These are phyloP conservation scores for Embiotoca jacksoni DNA, from an alignment of 2,113 vertebrate species.

Conservation along the genomic window DNA sequence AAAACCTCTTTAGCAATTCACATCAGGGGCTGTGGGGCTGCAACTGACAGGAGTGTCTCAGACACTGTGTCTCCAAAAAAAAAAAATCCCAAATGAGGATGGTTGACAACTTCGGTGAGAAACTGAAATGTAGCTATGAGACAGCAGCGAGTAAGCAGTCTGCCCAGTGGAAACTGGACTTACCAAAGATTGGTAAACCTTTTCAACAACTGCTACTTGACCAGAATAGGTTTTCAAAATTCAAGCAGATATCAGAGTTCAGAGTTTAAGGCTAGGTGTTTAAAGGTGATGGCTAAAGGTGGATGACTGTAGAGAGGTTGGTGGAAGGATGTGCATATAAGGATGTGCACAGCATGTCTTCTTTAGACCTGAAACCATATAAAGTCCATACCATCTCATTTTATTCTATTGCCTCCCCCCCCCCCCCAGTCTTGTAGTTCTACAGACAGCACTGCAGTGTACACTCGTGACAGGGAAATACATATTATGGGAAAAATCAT, in stretches of 20 bases:
- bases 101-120: conserved; percentile 15
- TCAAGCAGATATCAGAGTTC: conserved; percentile 29
- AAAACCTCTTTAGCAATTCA: neutral
- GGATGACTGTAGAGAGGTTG: neutral
- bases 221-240: conserved; percentile 3
- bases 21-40: neutral
- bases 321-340: conserved; percentile 17
- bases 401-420: conserved; percentile 44
- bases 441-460: conserved; percentile 11
- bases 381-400: conserved; percentile 46
- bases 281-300: conserved; percentile 16
- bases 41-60: conserved; percentile 22
- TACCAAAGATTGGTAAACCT: conserved; percentile 7
- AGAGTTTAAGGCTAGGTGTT: conserved; percentile 1
- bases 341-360: conserved; percentile 8
- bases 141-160: conserved; percentile 3
- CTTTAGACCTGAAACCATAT: conserved; percentile 14
- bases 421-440: conserved; percentile 41
- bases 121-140: conserved; percentile 1
- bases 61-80: neutral
- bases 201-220: conserved; percentile 29
- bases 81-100: conserved; percentile 7
- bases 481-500: conserved; percentile 26
- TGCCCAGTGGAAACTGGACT: conserved; percentile 13
- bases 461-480: conserved; percentile 15